Evolutionary conservation across 2,888 invertebrate species (phyloP), one percentile per base, ranked within the genome.

Genomic region (Lasioglossum malachurum): DNA sequence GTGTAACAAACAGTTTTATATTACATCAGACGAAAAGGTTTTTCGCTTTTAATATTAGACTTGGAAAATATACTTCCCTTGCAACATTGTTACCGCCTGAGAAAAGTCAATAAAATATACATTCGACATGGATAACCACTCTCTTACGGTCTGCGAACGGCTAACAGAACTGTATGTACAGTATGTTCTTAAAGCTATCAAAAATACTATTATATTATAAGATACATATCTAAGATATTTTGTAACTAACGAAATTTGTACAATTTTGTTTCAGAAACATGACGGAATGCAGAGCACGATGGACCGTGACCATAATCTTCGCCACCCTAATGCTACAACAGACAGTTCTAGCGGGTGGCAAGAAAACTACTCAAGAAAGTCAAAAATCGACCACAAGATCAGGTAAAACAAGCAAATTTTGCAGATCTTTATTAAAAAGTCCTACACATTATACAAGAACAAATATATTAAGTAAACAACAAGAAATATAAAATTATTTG

Each of bases 261-360:
- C 1, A 27, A 77, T 67, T 53, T 12, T 53, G 41, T 88, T 84
- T 72, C 78, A 88, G 87, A 72, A 80, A 76, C 35, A 89, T 87
- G 87, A 83, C 41, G 67, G 5, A 8, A 60, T 79, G 74, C 64
- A 80, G 27, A 76, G 46, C 38, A 31, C 19, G 57, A 27, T 78
- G 87, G 82, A 57, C 46, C 2, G 14, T 71, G 16, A 14, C 44
- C n/a, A 41, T 80, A 44, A 19, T 88, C 27, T 74, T 87, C 5
- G 78, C 64, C 16, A 57, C 23, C 19, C 10, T 88, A 19, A 27
- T 88, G 7, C 78, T 78, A 16, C 8, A 49, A 46, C 19, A 81
- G 14, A 38, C n/a, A 44, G 67, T n/a, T 35, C 8, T 46, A 49
- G 69, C 10, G 12, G 49, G 19, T 14, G 46, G 46, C 14, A n/a